Evolutionary conservation across 2,797 vertebrate genomes (phyloP).

Genomic region (Sebastes paucispinis): DNA sequence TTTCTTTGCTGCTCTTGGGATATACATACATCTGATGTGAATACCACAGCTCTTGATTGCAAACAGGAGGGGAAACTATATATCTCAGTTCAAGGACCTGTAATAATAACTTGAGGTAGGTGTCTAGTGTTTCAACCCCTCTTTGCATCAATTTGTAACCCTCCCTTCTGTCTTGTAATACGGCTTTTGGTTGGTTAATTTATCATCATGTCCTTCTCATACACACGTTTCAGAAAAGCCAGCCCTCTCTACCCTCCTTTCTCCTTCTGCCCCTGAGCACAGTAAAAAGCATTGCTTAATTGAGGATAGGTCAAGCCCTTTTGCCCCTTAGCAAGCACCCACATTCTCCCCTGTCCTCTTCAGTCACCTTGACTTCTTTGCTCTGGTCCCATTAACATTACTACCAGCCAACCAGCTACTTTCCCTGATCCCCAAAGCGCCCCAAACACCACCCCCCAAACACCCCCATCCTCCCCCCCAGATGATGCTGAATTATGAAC

Average conservation of each 20-base stretch:
- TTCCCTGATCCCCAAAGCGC: slow-evolving; percentile 49
- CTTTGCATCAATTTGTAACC: slow-evolving; percentile 77
- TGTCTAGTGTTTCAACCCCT: slow-evolving; percentile 83
- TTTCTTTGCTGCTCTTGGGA: slow-evolving; percentile 76
- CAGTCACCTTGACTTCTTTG: slow-evolving; percentile 52
- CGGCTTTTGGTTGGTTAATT: slow-evolving; percentile 63
- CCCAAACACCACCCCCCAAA: slow-evolving; percentile 67
- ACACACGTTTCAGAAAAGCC: slow-evolving; percentile 69
- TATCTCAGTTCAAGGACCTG: slow-evolving; percentile 82
- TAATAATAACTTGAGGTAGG: slow-evolving; percentile 89
- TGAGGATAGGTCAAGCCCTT: slow-evolving; percentile 84
- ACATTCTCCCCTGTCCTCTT: slow-evolving; percentile 29
- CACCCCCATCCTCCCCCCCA: slow-evolving; percentile 81
- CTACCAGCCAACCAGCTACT: slow-evolving; percentile 56
- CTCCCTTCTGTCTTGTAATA: slow-evolving; percentile 68
- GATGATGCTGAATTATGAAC: slow-evolving; percentile 98
- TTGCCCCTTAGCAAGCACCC: slow-evolving; percentile 56
- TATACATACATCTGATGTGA: slow-evolving; percentile 77
- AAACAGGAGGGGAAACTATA: slow-evolving; percentile 79
- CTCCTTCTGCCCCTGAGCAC: slow-evolving; percentile 52
- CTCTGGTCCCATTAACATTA: slow-evolving; percentile 43
- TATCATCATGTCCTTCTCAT: slow-evolving; percentile 65
- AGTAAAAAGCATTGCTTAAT: slow-evolving; percentile 81
- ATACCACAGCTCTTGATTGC: slow-evolving; percentile 74
- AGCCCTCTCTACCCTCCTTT: slow-evolving; percentile 37